A percentile compares a stretch with the other conserved stretches of the same genome.
Conservation (phyloP, 1,140 invertebrate genomes). For the Lucilia sericata region DNA sequence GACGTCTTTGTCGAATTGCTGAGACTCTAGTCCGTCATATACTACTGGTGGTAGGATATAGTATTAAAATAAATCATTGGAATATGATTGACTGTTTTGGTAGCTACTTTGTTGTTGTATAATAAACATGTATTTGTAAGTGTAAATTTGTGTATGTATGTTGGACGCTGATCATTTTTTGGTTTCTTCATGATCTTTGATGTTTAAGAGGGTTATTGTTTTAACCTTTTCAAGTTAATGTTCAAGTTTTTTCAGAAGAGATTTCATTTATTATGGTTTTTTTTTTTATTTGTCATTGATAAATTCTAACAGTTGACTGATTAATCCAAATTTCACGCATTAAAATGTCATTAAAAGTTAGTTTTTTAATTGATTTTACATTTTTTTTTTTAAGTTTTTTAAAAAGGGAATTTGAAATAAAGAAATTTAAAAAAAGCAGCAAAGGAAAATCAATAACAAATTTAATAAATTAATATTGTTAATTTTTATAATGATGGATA, state of each 20-base stretch:
- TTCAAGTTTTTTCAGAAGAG: neutral
- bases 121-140: no score
- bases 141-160: neutral
- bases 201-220: constrained; percentile 1
- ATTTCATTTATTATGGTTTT: neutral
- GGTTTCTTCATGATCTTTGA: neutral
- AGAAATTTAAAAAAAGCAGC: no score
- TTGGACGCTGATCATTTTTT: neutral
- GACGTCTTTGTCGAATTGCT: no score
- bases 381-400: no score
- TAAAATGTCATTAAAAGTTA: neutral
- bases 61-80: neutral
- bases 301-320: no score
- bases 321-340: constrained; percentile 1
- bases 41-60: no score
- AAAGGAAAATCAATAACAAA: no score
- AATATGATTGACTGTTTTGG: neutral
- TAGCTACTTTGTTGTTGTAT: neutral
- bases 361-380: neutral
- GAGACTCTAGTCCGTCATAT: no score
- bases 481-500: no score
- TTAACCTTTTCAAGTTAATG: neutral
- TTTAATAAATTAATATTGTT: no score
- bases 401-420: no score
- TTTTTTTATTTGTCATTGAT: no score